Evolutionary conservation across 1,140 invertebrate genomes (phyloP).

Genomic region (Megathymus violae): DNA sequence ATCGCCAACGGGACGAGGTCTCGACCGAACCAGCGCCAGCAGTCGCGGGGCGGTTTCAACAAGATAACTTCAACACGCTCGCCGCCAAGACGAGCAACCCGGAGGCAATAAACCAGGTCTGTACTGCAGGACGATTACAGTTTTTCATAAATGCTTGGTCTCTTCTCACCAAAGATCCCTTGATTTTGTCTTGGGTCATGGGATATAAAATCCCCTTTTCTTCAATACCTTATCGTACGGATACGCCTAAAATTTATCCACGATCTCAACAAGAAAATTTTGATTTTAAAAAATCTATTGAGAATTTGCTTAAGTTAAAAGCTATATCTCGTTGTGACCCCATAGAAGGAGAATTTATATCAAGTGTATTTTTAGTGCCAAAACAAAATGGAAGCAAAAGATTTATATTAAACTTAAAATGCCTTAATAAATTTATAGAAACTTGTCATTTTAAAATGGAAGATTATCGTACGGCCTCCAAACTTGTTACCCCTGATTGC

Average conservation of each 20-base stretch:
- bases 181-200: conserved; percentile 43
- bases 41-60: background rate
- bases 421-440: conserved; percentile 41
- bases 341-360: conserved; percentile 37
- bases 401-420: conserved; percentile 45
- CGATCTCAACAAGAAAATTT: conserved; percentile 26
- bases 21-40: conserved; percentile 4
- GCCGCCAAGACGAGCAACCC: conserved; percentile 13
- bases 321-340: conserved; percentile 30
- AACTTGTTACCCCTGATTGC: conserved; percentile 32
- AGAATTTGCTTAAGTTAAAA: conserved; percentile 25
- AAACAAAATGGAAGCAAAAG: conserved; percentile 38
- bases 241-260: background rate
- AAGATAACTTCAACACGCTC: background rate
- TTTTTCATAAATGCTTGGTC: conserved; percentile 46
- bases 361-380: conserved; percentile 36
- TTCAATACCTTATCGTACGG: background rate
- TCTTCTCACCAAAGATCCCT: conserved; percentile 35
- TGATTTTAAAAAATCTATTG: conserved; percentile 27
- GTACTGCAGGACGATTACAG: conserved; percentile 40
- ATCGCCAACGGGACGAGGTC: conserved; percentile 24
- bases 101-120: conserved; percentile 40
- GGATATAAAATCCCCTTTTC: conserved; percentile 40
- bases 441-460: conserved; percentile 49
- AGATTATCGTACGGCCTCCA: conserved; percentile 42